Evolutionary conservation across 1,140 invertebrate genomes (phyloP).

Genomic region (Hypothenemus hampei): DNA sequence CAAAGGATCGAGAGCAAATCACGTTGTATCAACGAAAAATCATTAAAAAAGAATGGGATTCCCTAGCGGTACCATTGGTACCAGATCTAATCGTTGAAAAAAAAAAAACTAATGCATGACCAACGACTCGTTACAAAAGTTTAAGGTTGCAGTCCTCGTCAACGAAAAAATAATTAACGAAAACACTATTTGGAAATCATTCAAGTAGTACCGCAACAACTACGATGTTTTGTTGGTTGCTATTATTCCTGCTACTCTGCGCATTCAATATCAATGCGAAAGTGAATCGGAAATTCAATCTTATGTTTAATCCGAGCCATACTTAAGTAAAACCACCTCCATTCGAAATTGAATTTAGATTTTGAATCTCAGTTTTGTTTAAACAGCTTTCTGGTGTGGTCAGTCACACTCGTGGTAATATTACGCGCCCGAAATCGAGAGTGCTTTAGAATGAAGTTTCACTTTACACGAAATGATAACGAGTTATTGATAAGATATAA

Average conservation of each 20-base stretch:
- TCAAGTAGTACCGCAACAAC: not conserved
- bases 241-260: not conserved
- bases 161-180: not conserved
- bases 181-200: not conserved
- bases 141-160: slow-evolving; percentile 2
- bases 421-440: too few relatives aligned
- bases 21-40: not conserved
- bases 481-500: too few relatives aligned
- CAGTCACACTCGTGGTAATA: not conserved
- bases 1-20: slow-evolving; percentile 1
- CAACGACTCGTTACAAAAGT: not conserved
- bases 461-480: too few relatives aligned
- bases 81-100: slow-evolving; percentile 2
- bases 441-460: too few relatives aligned
- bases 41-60: slow-evolving; percentile 8
- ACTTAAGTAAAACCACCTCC: slow-evolving; percentile 12
- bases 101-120: slow-evolving; percentile 9
- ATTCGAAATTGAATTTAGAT: slow-evolving; percentile 3
- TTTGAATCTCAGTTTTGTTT: slow-evolving; percentile 2
- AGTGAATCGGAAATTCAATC: slow-evolving; percentile 2
- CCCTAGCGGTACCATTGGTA: slow-evolving; percentile 7
- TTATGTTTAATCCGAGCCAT: not conserved
- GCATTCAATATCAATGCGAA: not conserved
- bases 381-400: not conserved
- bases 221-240: not conserved